phyloP scores from a whole-genome alignment of 1,140 invertebrate species.

The Danaus melanippus region DNA sequence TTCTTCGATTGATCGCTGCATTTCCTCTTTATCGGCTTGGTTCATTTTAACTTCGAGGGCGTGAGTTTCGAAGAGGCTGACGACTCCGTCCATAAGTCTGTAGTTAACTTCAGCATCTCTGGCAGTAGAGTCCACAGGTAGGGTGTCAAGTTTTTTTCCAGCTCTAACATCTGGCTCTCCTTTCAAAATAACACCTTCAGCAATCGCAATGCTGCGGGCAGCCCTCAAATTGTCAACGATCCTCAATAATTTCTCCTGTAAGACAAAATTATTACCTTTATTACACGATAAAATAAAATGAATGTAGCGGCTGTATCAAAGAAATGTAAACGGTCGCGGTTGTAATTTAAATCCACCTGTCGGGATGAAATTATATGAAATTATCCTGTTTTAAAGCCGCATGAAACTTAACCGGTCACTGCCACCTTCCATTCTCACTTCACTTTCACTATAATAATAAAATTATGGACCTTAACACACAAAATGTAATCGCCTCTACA shows the following conservation, averaged over 20 bases:
- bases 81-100: slow-evolving; percentile 56
- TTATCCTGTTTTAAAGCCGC: slow-evolving; percentile 19
- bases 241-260: slow-evolving; percentile 59
- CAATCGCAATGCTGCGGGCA: slow-evolving; percentile 46
- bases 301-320: neutral
- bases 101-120: slow-evolving; percentile 61
- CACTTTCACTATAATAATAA: slow-evolving; percentile 61
- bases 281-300: slow-evolving; percentile 9
- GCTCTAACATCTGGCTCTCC: slow-evolving; percentile 41
- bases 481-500: slow-evolving; percentile 53
- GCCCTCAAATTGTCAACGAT: slow-evolving; percentile 58
- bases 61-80: slow-evolving; percentile 59
- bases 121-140: slow-evolving; percentile 51
- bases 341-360: slow-evolving; percentile 23
- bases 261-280: slow-evolving; percentile 18
- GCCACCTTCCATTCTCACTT: slow-evolving; percentile 37
- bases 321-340: slow-evolving; percentile 1
- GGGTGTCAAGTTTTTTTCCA: slow-evolving; percentile 43
- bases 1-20: slow-evolving; percentile 63
- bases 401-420: slow-evolving; percentile 25
- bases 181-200: slow-evolving; percentile 52
- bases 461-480: slow-evolving; percentile 65
- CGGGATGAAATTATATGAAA: slow-evolving; percentile 23
- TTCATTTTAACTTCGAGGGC: slow-evolving; percentile 62
- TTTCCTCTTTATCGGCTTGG: slow-evolving; percentile 51